Evolutionary conservation across 1,140 invertebrate genomes (phyloP).

Genomic region (Drosophila willistoni): DNA sequence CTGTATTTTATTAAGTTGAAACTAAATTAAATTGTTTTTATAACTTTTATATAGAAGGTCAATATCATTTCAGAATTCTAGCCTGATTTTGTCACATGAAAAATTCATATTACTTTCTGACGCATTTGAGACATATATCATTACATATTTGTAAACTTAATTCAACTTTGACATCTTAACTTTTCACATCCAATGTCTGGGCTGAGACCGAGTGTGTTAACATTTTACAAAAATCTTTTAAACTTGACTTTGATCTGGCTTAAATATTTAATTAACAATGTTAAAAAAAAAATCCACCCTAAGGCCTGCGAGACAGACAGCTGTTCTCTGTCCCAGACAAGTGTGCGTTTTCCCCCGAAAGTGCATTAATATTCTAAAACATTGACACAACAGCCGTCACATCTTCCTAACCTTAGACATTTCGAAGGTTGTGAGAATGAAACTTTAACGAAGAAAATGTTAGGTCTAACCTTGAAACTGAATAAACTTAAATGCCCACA

Average conservation of each 20-base stretch:
- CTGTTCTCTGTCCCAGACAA: constrained; percentile 59
- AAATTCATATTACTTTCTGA: not conserved
- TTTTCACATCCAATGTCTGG: not conserved
- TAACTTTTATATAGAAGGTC: no score
- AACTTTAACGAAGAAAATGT: constrained; percentile 6
- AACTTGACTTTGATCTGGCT: constrained; percentile 1
- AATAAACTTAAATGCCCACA: constrained; percentile 25
- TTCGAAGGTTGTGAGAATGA: not conserved
- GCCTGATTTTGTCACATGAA: not conserved
- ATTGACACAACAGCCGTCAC: constrained; percentile 9
- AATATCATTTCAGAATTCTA: no score
- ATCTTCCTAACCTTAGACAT: constrained; percentile 7
- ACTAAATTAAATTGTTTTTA: no score
- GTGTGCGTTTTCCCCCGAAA: constrained; percentile 62
- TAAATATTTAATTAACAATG: constrained; percentile 4
- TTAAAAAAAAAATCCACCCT: not conserved
- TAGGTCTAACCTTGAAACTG: constrained; percentile 48
- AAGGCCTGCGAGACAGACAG: constrained; percentile 26
- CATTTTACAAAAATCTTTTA: constrained; percentile 1
- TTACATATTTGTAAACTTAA: not conserved
- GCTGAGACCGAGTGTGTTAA: not conserved
- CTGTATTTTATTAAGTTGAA: no score
- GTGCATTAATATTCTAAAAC: constrained; percentile 65
- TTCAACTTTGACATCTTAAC: constrained; percentile 1
- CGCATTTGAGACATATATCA: not conserved